Base-by-base conservation (phyloP, 2,113 vertebrate species). In the Syngnathus typhle region DNA sequence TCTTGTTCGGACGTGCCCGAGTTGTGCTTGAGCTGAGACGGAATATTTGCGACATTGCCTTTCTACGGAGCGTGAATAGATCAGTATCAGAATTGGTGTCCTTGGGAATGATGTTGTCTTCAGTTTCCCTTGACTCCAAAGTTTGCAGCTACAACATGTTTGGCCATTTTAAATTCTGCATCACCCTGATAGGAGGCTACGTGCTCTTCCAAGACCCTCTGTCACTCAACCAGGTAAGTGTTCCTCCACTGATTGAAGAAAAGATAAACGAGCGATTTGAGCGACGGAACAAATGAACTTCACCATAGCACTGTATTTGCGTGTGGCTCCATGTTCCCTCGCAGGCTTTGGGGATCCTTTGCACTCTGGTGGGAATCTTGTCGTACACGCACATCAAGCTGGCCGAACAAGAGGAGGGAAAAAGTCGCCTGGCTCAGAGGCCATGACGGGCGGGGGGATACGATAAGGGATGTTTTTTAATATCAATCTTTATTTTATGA, bases 131-230 rank as follows among this genome's bases (percentile, higher is more conserved):
- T 98, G 94, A 94, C 90, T 68, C 9, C 0, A 0, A 15, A 3
- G 32, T 47, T 39, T 10, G 37, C 89, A 99, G 97, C 69, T 99
- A 99, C 82, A 99, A 99, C 90, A 99, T 99, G 96, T 99, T 99
- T 60, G 97, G 97, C 74, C 97, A 99, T 85, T 99, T 99, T 87
- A 99, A 99, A 87, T 99, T 99, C 91, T 98, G 96, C 90, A 94
- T 99, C 84, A 99, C 97, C 9, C 91, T 99, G 18, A 70, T 95
- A 63, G 97, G 97, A 80, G 97, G 97, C 1, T 98, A 96, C 74
- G 60, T 98, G 49, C 90, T 99, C 44, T 98, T 99, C 88, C 92
- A 96, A 64, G 96, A 99, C 71, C 94, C 96, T 0, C 69, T 99
- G 47, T 98, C 97, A 6, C 5, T 96, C 61, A 94, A 96, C 81